Evolutionary conservation across 2,888 invertebrate genomes (phyloP).

Genomic region (Mycogona germanica): DNA sequence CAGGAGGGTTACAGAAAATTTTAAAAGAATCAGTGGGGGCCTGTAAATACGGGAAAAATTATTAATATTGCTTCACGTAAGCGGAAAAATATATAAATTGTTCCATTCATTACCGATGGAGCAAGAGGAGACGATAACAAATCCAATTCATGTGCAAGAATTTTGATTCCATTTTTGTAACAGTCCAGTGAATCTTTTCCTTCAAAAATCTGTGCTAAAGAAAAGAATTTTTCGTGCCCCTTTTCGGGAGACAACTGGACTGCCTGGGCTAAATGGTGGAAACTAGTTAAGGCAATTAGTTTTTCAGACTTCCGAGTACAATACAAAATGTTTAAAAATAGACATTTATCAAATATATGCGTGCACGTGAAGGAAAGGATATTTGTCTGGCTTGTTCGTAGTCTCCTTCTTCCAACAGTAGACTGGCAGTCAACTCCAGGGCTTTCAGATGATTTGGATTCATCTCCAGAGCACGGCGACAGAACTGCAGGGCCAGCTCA

Average conservation of each 20-base stretch:
- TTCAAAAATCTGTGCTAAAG: slow-evolving; percentile 35
- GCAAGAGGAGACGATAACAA: not conserved
- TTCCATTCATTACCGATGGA: too few species aligned
- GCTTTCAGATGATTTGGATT: slow-evolving; percentile 34
- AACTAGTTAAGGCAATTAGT: not conserved
- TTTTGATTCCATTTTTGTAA: slow-evolving; percentile 36
- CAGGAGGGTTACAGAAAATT: too few species aligned
- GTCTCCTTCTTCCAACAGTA: slow-evolving; percentile 34
- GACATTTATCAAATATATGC: not conserved
- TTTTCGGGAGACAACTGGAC: slow-evolving; percentile 33
- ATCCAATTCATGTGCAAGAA: slow-evolving; percentile 29
- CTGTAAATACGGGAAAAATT: too few species aligned
- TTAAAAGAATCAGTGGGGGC: too few species aligned
- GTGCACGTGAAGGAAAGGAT: slow-evolving; percentile 19
- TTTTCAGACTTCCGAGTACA: too few species aligned
- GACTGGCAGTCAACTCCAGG: slow-evolving; percentile 33
- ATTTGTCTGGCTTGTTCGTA: slow-evolving; percentile 35
- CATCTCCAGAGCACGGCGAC: slow-evolving; percentile 33
- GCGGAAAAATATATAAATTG: too few species aligned
- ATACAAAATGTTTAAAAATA: not conserved
- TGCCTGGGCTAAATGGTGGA: slow-evolving; percentile 24
- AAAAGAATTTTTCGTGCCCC: slow-evolving; percentile 37
- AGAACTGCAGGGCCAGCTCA: slow-evolving; percentile 35
- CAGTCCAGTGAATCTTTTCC: slow-evolving; percentile 34
- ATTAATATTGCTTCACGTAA: too few species aligned